These are phyloP conservation scores for Dinomys branickii DNA, from an alignment of 2,113 vertebrate species.

Conservation along the genomic window DNA sequence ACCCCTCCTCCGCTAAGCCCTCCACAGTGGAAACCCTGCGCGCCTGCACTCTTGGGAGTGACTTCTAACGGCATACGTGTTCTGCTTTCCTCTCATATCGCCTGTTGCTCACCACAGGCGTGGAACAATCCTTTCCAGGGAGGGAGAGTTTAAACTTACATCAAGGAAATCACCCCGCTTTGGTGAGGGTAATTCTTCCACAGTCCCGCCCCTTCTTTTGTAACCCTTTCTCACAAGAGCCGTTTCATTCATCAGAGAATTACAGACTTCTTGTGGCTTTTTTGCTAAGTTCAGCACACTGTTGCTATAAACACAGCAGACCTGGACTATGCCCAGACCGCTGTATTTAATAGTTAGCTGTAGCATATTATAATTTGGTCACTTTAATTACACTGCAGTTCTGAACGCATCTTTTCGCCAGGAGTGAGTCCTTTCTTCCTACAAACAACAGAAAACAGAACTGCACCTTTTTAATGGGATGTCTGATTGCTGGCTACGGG, in stretches of 20 bases:
- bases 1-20: neutral
- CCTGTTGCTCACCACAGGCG: neutral
- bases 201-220: neutral
- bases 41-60: neutral
- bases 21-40: constrained; percentile 11
- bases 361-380: constrained; percentile 5
- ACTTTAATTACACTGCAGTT: neutral
- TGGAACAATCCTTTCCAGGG: neutral
- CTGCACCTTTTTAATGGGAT: neutral
- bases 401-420: neutral
- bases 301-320: constrained; percentile 15
- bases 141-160: constrained; percentile 29
- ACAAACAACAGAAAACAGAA: constrained; percentile 44
- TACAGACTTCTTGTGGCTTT: neutral
- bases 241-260: constrained; percentile 50
- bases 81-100: neutral
- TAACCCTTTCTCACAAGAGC: neutral
- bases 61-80: neutral
- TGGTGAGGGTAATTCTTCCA: neutral
- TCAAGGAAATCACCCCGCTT: neutral
- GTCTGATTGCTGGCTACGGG: neutral
- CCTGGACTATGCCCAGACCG: neutral
- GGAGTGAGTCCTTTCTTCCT: neutral
- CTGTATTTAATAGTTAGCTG: constrained; percentile 31
- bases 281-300: neutral